Percentiles rank a stretch among this genome's conserved stretches.
These are phyloP conservation scores for Campylomormyrus tamandua DNA, from an alignment of 2,113 vertebrate species.

Conservation along the genomic window DNA sequence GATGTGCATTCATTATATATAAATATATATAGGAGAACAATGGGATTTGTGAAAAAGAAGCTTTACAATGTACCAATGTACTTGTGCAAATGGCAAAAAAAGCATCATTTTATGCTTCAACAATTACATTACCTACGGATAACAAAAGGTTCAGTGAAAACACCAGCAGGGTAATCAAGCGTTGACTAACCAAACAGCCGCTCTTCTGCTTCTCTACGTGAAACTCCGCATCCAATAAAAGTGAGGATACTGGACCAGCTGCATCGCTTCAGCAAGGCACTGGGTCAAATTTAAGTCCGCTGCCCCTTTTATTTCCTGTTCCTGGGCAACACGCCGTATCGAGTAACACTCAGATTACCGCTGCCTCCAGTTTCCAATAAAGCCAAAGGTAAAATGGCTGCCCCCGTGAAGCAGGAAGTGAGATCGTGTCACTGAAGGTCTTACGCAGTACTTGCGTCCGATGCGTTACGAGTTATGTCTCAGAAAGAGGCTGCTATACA, in stretches of 20 bases:
- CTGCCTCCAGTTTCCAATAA: slow-evolving; percentile 5
- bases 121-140: neutral
- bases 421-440: neutral
- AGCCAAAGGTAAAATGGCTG: neutral
- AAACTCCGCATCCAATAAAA: neutral
- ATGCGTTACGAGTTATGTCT: neutral
- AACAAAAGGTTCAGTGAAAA: neutral
- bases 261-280: neutral
- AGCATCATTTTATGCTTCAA: neutral
- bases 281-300: neutral
- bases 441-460: neutral
- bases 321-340: neutral
- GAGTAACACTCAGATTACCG: slow-evolving; percentile 1
- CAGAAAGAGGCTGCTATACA: neutral
- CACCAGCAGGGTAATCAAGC: neutral
- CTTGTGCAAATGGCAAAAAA: neutral
- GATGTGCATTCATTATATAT: too few species aligned
- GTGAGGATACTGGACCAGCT: neutral
- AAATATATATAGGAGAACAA: neutral
- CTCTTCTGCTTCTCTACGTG: neutral
- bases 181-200: neutral
- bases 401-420: neutral
- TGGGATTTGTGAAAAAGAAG: neutral
- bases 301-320: slow-evolving; percentile 27
- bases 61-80: neutral